Percentiles rank a stretch among this genome's conserved stretches.
Conservation (phyloP, 2,888 invertebrate genomes). For the Steromphala cineraria region DNA sequence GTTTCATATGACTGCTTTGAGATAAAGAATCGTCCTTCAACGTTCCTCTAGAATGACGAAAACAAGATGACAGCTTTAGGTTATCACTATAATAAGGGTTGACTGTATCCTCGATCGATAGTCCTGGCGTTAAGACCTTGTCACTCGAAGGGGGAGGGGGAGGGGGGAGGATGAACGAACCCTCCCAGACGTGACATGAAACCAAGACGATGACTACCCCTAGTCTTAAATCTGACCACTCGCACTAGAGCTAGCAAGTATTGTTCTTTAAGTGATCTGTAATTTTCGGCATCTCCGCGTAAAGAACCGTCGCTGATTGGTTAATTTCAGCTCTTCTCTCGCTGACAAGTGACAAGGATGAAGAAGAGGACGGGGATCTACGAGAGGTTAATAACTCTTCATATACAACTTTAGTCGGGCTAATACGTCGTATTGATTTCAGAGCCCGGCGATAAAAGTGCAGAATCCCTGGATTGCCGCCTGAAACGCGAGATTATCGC, state of each 20-base stretch:
- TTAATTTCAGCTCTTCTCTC: background rate
- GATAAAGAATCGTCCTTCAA: background rate
- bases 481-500: background rate
- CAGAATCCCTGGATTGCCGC: background rate
- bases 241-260: background rate
- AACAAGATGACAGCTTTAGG: slow-evolving; percentile 25
- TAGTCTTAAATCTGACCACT: background rate
- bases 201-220: background rate
- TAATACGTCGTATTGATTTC: background rate
- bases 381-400: slow-evolving; percentile 19
- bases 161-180: background rate
- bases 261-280: background rate
- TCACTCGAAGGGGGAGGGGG: background rate
- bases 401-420: slow-evolving; percentile 4
- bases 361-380: background rate
- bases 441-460: background rate
- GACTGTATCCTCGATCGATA: slow-evolving; percentile 14
- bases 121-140: background rate
- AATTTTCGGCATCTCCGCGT: slow-evolving; percentile 8
- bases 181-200: background rate
- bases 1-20: slow-evolving; percentile 7
- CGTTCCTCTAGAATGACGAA: background rate
- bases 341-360: slow-evolving; percentile 6
- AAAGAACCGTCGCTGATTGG: slow-evolving; percentile 7
- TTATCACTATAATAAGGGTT: slow-evolving; percentile 23